These are phyloP conservation scores for Nixonia krombeini DNA, from an alignment of 1,140 invertebrate species.

Conservation along the genomic window DNA sequence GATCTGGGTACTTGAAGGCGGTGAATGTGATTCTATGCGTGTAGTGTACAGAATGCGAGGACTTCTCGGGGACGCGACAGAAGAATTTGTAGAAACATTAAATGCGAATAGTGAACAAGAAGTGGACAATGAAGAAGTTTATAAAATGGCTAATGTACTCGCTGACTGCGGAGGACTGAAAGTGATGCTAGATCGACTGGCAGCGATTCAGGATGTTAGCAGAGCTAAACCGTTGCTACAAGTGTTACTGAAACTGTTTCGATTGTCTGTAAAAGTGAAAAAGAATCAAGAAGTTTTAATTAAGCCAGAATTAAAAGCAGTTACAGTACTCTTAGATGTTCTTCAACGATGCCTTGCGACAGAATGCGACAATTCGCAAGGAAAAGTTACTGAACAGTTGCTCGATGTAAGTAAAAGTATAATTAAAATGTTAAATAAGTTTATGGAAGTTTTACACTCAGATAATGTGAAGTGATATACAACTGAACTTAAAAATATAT, in stretches of 20 bases:
- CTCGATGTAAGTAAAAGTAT: slow-evolving; percentile 75
- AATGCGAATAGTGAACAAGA: slow-evolving; percentile 90
- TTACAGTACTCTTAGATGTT: slow-evolving; percentile 79
- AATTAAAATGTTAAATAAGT: too few species aligned
- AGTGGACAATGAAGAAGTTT: slow-evolving; percentile 95
- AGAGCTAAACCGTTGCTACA: slow-evolving; percentile 85
- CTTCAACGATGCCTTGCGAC: slow-evolving; percentile 78
- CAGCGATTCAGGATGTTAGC: slow-evolving; percentile 79
- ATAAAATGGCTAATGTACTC: slow-evolving; percentile 83
- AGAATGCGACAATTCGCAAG: slow-evolving; percentile 76
- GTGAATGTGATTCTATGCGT: slow-evolving; percentile 94
- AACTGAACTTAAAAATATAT: slow-evolving; percentile 4
- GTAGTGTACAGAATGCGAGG: slow-evolving; percentile 99
- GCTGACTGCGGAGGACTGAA: slow-evolving; percentile 89
- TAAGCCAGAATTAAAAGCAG: slow-evolving; percentile 78
- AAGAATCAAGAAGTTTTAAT: slow-evolving; percentile 80
- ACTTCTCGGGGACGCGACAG: slow-evolving; percentile 96
- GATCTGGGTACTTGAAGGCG: slow-evolving; percentile 88
- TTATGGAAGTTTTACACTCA: too few species aligned
- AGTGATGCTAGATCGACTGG: slow-evolving; percentile 73
- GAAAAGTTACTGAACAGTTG: slow-evolving; percentile 85
- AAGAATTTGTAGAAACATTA: slow-evolving; percentile 97
- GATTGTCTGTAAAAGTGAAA: slow-evolving; percentile 85
- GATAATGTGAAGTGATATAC: too few species aligned
- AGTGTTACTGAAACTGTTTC: slow-evolving; percentile 88